Conservation (phyloP, 2,797 vertebrate species). For the Peromyscus aztecus region DNA sequence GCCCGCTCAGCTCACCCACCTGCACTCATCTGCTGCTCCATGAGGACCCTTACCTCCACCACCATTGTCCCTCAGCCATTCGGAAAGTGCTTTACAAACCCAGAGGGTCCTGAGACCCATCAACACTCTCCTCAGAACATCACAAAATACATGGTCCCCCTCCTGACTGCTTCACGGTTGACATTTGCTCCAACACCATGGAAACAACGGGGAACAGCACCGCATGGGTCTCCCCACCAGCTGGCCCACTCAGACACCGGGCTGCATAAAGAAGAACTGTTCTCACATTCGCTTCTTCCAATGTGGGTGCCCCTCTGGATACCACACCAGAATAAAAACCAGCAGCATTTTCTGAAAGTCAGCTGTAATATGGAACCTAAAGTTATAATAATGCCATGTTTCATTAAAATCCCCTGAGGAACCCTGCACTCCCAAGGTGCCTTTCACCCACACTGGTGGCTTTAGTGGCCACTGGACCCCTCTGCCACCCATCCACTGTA, state of each 20-base stretch:
- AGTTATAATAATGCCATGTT: background rate
- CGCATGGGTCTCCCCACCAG: background rate
- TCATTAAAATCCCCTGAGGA: background rate
- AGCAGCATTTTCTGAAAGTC: background rate
- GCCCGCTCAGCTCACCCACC: too few relatives aligned
- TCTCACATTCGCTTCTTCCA: background rate
- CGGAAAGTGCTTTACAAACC: background rate
- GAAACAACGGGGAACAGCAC: background rate
- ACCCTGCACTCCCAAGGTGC: background rate
- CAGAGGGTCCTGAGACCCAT: background rate
- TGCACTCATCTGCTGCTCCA: accelerated
- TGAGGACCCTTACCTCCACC: too few relatives aligned
- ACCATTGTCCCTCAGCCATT: background rate
- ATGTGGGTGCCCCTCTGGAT: background rate
- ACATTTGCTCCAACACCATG: background rate
- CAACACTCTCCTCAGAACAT: background rate
- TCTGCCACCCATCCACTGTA: too few relatives aligned
- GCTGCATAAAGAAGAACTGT: background rate
- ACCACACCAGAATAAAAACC: background rate
- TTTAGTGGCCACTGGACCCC: background rate
- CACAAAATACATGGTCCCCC: background rate
- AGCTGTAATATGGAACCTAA: background rate
- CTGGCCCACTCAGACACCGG: background rate
- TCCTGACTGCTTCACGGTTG: background rate
- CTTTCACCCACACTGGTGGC: background rate